Base-by-base conservation (phyloP, 1,140 invertebrate genomes). In the Drosophila athabasca region DNA sequence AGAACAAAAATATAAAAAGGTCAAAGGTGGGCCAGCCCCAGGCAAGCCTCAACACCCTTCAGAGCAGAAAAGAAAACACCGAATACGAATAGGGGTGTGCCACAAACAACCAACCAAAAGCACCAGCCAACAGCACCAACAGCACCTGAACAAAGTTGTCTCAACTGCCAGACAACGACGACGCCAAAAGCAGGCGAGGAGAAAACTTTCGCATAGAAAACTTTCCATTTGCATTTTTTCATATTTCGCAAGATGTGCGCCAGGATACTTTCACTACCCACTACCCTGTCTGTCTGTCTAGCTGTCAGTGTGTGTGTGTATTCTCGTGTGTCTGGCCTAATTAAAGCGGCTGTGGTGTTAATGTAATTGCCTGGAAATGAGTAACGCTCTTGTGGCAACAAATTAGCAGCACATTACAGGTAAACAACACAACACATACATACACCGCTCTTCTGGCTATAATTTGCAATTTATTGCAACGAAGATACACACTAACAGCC, bases 111-210 rank as follows among this genome's bases (percentile, higher is more conserved):
- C 8, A 31, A 31, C 29, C 29, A 7, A 26, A 0, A 19, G 17
- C 17, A 19, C 17, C 17, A 19, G 17, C 24, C 24, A 29, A 29
- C 26, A 29, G 17, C 17, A 29, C 26, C 49, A 71, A 79, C 44
- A 84, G 62, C 73, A 76, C 76, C 81, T 80, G 73, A 84, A 76
- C 61, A 81, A 85, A 87, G 68, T 85, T 81, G 64, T 67, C 66
- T 66, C 62, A 84, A 65, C 76, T 70, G 49, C 45, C 60, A 60
- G 65, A 73, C 45, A 55, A 61, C 64, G 61, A 46, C 24, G 58
- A 70, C 57, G 71, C 50, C 49, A 58, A 53, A 54, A 55, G 54
- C 41, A 62, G 57, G 65, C 46, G 41, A 51, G 31, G 41, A 51
- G 31, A 39, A 71, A 60, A 74, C 52, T 75, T 75, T 59, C 29